A percentile compares a stretch with the other conserved stretches of the same genome.
phyloP scores from a whole-genome alignment of 1,140 invertebrate species.

The Eurytemora carolleeae region DNA sequence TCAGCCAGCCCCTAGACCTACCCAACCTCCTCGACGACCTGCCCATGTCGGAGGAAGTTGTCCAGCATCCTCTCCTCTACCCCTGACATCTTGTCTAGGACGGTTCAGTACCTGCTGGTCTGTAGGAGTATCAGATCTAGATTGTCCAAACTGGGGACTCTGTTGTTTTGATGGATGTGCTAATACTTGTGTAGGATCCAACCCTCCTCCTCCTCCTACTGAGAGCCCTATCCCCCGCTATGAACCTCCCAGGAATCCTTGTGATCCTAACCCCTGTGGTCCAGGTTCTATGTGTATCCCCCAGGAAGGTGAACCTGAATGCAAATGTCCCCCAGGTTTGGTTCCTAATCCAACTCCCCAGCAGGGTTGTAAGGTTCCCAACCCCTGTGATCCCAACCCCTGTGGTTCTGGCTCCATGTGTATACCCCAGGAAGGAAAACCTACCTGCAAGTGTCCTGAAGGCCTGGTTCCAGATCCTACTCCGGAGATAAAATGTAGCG shows the following conservation, averaged over 20 bases:
- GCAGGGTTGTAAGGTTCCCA: background rate
- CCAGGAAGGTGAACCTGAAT: constrained; percentile 42
- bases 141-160: constrained; percentile 13
- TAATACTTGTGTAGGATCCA: constrained; percentile 6
- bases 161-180: constrained; percentile 15
- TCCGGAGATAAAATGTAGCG: background rate
- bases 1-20: background rate
- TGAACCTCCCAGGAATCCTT: background rate
- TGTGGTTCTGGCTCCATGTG: background rate
- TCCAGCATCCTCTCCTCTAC: too few species aligned
- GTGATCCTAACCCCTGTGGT: background rate
- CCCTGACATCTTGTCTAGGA: too few species aligned
- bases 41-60: too few species aligned
- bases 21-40: too few species aligned
- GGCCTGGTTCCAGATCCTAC: constrained; percentile 21
- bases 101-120: constrained; percentile 6
- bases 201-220: background rate
- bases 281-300: background rate
- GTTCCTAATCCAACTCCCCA: constrained; percentile 21
- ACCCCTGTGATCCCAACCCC: background rate
- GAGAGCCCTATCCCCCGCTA: background rate
- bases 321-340: constrained; percentile 31
- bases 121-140: constrained; percentile 6
- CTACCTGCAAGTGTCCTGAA: constrained; percentile 41
- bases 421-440: constrained; percentile 32